Base-by-base conservation (phyloP, 2,797 vertebrate species). In the Cacajao melanocephalus region DNA sequence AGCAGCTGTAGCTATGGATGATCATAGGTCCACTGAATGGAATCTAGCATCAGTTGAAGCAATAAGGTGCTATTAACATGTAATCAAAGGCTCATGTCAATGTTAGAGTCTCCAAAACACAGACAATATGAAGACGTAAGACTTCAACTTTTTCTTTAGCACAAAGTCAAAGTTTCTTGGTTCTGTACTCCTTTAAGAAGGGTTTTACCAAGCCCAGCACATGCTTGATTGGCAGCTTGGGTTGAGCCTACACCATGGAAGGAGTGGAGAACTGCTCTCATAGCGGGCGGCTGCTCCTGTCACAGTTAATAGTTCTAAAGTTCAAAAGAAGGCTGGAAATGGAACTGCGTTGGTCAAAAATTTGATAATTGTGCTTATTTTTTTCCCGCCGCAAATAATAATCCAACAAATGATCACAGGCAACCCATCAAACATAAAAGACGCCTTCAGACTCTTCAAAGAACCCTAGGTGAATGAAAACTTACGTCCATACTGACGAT, bases 301-400 rank as follows among this genome's bases (percentile, higher is more conserved):
- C 41, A 28, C 28, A 26, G 78, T 33, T 14, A 30, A 30, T 30
- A 61, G 72, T 44, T 58, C 30, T 78, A 4, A 88, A 76, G 58
- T 44, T 57, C 44, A 50, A 61, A 75, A 22, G 46, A 67, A 57
- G 19, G 67, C 75, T 82, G 76, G n/a, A 87, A 87, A 55, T 22
- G 19, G 61, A 57, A 85, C 73, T n/a, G 58, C 6, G 1, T 87
- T 76, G 76, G 55, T 36, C 13, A 61, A 64, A 85, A 96, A 26
- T 30, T 28, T 89, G 79, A 70, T 85, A 28, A 89, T n/a, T 4
- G 5, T 79, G 79, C 50, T 88, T 82, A n/a, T n/a, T n/a, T 88
- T 72, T 72, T 93, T 79, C 9, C n/a, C 39, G n/a, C n/a, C 17
- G 13, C 72, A 79, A 2, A 61, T 84, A 78, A 93, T 14, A 73